Evolutionary conservation across 2,888 invertebrate genomes (phyloP).

Genomic region (Lepidocyrtinus sp.): DNA sequence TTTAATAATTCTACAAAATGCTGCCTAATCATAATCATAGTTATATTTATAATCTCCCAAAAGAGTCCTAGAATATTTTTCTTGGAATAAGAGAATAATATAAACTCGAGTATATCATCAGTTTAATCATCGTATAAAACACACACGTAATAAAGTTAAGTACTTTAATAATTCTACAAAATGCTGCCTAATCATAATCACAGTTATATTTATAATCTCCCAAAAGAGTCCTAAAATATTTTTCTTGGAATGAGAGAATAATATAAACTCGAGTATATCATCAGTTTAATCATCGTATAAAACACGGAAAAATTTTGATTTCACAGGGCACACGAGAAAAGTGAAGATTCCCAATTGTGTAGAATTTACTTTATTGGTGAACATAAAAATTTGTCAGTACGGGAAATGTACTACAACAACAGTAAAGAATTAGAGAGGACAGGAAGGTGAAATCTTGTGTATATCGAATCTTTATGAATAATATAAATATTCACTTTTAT

Average conservation of each 20-base stretch:
- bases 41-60: background rate
- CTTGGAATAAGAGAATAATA: background rate
- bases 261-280: background rate
- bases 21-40: background rate
- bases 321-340: conserved; percentile 82
- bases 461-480: conserved; percentile 88
- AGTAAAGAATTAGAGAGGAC: conserved; percentile 81
- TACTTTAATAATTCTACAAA: no score
- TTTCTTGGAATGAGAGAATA: background rate
- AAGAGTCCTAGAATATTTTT: background rate
- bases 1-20: no score
- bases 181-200: background rate
- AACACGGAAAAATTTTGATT: no score
- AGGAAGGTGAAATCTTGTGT: conserved; percentile 91
- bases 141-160: no score
- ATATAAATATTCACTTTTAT: no score
- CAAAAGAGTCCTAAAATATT: background rate
- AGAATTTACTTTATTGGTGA: conserved; percentile 89
- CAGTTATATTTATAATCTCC: background rate
- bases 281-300: no score
- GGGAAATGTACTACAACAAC: conserved; percentile 75
- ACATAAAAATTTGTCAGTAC: conserved; percentile 82
- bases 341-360: conserved; percentile 89
- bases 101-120: background rate
- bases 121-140: no score